These are phyloP conservation scores for Chlorodrepanis virens DNA, from an alignment of 2,113 vertebrate genomes.

Conservation along the genomic window DNA sequence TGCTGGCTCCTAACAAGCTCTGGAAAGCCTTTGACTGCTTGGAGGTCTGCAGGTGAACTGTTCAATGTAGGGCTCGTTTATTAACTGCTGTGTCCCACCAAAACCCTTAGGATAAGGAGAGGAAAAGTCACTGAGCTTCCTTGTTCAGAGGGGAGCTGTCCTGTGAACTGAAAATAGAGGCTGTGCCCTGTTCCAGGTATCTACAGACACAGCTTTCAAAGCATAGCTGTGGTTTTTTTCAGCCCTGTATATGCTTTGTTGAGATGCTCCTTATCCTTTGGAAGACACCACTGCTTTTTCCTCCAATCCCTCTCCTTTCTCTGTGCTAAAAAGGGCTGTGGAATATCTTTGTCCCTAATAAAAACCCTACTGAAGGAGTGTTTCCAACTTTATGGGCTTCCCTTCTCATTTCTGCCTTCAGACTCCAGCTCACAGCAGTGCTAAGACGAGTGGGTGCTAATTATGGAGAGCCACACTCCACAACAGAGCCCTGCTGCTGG, in stretches of 20 bases:
- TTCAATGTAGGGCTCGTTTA: rapidly evolving
- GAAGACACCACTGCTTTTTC: neutral
- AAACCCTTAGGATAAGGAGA: neutral
- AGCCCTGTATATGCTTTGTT: neutral
- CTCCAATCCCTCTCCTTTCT: neutral
- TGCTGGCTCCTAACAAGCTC: neutral
- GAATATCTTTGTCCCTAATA: neutral
- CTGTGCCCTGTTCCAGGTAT: neutral
- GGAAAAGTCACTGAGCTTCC: neutral
- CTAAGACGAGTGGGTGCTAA: constrained; percentile 47
- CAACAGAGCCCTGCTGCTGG: constrained; percentile 46
- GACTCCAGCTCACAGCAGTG: constrained; percentile 8
- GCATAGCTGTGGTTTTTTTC: neutral
- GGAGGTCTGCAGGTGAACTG: neutral
- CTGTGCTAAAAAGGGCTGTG: neutral
- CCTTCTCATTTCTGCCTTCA: constrained; percentile 30
- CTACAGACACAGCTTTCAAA: neutral
- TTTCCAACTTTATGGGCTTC: neutral
- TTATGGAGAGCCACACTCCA: constrained; percentile 19
- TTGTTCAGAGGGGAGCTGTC: neutral
- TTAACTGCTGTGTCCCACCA: neutral
- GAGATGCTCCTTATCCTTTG: neutral
- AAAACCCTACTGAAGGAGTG: neutral
- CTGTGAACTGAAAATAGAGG: neutral
- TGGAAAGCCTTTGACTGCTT: neutral